Base-by-base conservation (phyloP, 2,113 vertebrate genomes). In the Melanostigma gelatinosum region DNA sequence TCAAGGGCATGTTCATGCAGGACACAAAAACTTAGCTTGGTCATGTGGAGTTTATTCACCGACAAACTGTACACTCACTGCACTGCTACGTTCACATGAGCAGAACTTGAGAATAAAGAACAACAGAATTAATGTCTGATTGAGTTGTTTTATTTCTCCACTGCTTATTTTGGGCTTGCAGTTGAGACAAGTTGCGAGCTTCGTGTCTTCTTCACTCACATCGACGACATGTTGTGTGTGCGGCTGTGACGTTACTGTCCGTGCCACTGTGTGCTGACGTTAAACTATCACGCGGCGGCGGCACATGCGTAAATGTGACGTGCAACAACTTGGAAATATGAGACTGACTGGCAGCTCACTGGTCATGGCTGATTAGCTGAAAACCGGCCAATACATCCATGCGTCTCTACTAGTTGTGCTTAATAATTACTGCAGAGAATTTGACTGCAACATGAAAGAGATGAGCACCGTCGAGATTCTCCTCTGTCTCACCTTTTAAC, bases 401-500 rank as follows among this genome's bases (percentile, higher is more conserved):
- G 8, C n/a, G 12, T 57, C 9, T 27, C 4, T 2, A 50, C 15
- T 50, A 52, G 44, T 8, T 52, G 29, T 54, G 55, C 69, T 69
- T 40, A 58, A 48, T 58, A 65, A 48, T n/a, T 42, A 18, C 62
- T 72, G 34, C 54, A 55, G 29, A 40, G 55, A 6, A 36, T 71
- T 76, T 44, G 13, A 50, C 32, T 29, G 5, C 66, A 29, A 6
- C 1, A 1, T 70, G 64, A 42, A n/a, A 29, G 55, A 40, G 22
- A 70, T 22, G 42, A 76, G 32, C 10, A 42, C 29, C 22, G 50
- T 67, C 5, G 34, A 40, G 34, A 60, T 62, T 63, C 58, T 78
- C 24, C 64, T 71, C 24, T 9, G 1, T 62, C 50, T 40, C 66
- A 40, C 24, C 0, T 63, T 66, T 79, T 38, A 46, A 34, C 79